phyloP scores from a whole-genome alignment of 2,888 invertebrate genomes.

The Hartigia nigra region DNA sequence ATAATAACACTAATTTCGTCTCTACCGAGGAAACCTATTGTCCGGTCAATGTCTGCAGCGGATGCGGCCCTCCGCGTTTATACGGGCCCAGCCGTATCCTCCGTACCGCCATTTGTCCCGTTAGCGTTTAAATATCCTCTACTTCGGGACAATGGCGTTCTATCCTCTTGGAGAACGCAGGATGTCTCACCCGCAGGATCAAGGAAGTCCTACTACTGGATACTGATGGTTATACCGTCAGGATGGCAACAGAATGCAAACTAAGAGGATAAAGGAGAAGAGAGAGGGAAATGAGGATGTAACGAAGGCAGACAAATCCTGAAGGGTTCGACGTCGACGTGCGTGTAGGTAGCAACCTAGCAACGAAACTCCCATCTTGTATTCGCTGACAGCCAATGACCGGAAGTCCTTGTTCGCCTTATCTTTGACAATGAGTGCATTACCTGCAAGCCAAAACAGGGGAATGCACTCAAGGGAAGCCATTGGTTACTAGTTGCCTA shows the following conservation, averaged over 20 bases:
- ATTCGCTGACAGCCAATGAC: not conserved
- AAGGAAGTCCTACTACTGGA: not conserved
- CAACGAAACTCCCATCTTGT: not conserved
- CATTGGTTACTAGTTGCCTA: not conserved
- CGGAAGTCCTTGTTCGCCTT: not conserved
- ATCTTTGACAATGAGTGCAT: slow-evolving; percentile 18
- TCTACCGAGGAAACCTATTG: slow-evolving; percentile 62
- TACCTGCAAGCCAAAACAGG: slow-evolving; percentile 47
- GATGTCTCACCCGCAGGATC: not conserved
- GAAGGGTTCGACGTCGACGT: not conserved
- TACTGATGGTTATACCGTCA: not conserved
- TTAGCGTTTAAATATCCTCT: slow-evolving; percentile 6
- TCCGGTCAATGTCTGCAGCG: slow-evolving; percentile 54
- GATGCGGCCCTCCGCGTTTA: slow-evolving; percentile 48
- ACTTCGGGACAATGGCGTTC: not conserved
- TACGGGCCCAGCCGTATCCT: slow-evolving; percentile 3
- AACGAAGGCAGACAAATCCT: not conserved
- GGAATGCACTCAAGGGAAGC: slow-evolving; percentile 48
- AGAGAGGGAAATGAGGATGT: not conserved
- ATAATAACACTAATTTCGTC: slow-evolving; percentile 64
- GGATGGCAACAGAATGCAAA: no score
- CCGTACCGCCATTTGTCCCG: not conserved
- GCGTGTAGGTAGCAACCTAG: not conserved
- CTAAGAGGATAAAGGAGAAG: not conserved
- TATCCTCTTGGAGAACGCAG: not conserved